Evolutionary conservation across 2,797 vertebrate species (phyloP).

Genomic region (Phalanger gymnotis): DNA sequence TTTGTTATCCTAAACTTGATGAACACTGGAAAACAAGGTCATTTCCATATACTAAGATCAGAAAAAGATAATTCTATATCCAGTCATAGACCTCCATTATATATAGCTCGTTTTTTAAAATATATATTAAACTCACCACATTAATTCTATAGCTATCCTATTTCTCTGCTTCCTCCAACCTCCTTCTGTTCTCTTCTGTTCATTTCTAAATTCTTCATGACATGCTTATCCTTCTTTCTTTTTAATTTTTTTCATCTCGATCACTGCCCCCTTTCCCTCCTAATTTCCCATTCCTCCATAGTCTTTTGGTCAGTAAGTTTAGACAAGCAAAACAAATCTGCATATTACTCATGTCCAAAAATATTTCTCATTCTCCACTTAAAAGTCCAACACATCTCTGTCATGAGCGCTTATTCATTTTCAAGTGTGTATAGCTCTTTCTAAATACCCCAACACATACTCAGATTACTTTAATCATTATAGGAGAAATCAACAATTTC

Average conservation of each 20-base stretch:
- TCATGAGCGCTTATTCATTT: slow-evolving; percentile 6
- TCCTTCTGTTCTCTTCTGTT: not conserved
- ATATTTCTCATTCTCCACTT: not conserved
- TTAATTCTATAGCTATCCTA: not conserved
- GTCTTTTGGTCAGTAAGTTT: not conserved
- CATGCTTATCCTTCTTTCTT: not conserved
- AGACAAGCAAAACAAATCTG: not conserved
- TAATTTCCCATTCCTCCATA: not conserved
- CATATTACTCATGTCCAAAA: not conserved
- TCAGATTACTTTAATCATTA: not conserved
- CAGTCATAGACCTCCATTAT: not conserved
- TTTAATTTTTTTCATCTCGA: not conserved
- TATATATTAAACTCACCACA: not conserved
- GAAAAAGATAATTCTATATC: not conserved
- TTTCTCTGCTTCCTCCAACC: not conserved
- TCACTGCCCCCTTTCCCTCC: not conserved
- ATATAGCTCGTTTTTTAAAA: not conserved
- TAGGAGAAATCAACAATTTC: not conserved
- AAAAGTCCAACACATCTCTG: not conserved
- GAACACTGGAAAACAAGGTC: not conserved
- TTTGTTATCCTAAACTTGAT: not conserved
- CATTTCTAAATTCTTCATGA: not conserved
- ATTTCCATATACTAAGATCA: not conserved
- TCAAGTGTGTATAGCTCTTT: slow-evolving; percentile 19
- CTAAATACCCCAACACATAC: slow-evolving; percentile 1